Conservation (phyloP, 1,140 invertebrate genomes). For the Nasonia longicornis region DNA sequence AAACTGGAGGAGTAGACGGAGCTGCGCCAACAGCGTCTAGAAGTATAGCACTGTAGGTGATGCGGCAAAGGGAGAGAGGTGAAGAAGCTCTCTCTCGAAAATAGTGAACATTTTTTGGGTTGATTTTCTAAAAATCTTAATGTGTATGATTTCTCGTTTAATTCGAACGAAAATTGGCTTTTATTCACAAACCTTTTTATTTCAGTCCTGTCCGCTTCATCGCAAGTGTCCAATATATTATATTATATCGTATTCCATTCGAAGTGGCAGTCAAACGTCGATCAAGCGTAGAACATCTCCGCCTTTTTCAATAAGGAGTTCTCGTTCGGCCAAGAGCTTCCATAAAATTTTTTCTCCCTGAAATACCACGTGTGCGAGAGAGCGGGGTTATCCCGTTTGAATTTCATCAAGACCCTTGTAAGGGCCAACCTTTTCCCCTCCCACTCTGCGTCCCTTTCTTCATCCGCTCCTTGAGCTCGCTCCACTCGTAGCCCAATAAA, state of each 20-base stretch:
- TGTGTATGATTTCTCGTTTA: no score
- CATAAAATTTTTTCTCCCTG: neutral
- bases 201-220: neutral
- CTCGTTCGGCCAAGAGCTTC: neutral
- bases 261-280: neutral
- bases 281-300: neutral
- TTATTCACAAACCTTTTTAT: neutral
- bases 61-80: neutral
- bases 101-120: no score
- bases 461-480: neutral
- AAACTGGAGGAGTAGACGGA: constrained; percentile 21
- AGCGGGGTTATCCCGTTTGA: neutral
- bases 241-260: neutral
- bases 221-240: no score
- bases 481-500: neutral
- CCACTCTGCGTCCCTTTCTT: neutral
- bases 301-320: neutral
- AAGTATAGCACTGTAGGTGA: neutral
- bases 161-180: no score
- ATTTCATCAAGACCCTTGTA: neutral
- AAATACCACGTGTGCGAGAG: neutral
- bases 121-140: no score
- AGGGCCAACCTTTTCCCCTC: neutral
- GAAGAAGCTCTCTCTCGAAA: neutral
- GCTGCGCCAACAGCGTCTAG: neutral